Percentiles rank a stretch among this genome's conserved stretches.
phyloP scores from a whole-genome alignment of 2,797 vertebrate genomes.

The Propithecus perrieri region DNA sequence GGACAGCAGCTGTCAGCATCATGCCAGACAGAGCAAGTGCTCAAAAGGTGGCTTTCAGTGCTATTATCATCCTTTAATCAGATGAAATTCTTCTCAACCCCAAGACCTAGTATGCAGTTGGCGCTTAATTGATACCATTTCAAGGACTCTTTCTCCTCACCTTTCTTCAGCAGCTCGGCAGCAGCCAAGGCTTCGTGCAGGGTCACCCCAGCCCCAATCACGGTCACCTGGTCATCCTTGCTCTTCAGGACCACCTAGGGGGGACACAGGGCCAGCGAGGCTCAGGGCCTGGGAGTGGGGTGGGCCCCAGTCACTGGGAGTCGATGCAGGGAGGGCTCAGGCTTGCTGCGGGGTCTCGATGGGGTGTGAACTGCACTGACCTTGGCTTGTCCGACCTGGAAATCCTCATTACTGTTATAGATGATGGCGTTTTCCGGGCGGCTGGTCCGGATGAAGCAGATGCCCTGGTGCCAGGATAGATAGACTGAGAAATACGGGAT shows the following conservation, averaged over 20 bases:
- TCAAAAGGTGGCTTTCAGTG: not conserved
- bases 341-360: not conserved
- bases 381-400: constrained; percentile 96
- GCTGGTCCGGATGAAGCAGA: constrained; percentile 97
- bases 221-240: constrained; percentile 96
- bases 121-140: fast-evolving
- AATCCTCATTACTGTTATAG: constrained; percentile 95
- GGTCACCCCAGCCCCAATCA: constrained; percentile 94
- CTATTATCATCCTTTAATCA: too few species aligned
- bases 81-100: too few species aligned
- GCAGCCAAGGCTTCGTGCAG: constrained; percentile 95
- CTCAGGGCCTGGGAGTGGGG: not conserved
- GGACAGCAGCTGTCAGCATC: not conserved
- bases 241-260: constrained; percentile 93
- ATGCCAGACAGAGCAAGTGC: not conserved
- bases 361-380: constrained; percentile 81
- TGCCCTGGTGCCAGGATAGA: constrained; percentile 87
- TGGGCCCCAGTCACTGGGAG: not conserved
- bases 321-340: not conserved
- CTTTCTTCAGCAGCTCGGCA: constrained; percentile 95
- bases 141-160: constrained; percentile 77
- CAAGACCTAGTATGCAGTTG: fast-evolving
- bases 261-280: not conserved
- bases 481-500: not conserved
- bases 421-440: constrained; percentile 93